Evolutionary conservation across 2,113 vertebrate genomes (phyloP), one percentile per base, ranked within the genome.

Genomic region (Scomber japonicus): DNA sequence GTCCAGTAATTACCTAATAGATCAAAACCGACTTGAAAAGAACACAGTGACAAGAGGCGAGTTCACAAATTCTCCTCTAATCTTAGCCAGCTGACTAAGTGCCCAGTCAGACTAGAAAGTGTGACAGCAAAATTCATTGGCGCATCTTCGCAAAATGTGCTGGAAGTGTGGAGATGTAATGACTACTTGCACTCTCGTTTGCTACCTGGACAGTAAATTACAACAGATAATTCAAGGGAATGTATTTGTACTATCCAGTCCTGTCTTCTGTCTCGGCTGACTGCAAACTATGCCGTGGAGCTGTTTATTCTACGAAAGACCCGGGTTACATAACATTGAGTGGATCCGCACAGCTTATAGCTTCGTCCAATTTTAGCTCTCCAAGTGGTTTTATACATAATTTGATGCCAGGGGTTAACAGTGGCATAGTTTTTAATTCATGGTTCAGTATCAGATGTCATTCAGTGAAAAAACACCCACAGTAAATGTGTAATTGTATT

Each of bases 1-100:
- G 6, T 24, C 45, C 55, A 19, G 59, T 46, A 46, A 57, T 68
- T 56, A 78, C 76, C 75, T 68, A 30, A 81, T 89, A 55, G 80
- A 87, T 89, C 70, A 77, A 75, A 75, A 50, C 46, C 5, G 45
- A 75, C 30, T 71, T 51, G 30, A 55, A 17, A 19, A 31, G 66
- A 78, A 75, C 82, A 56, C 57, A 69, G 50, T 73, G 55, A 71
- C n/a, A 12, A 68, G 57, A 72, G 44, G 40, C 9, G 7, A 40
- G 74, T 40, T 73, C 64, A 16, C 11, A 40, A 65, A 64, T 2
- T 14, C 17, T 65, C 27, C 35, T 48, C 83, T 78, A 83, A 83
- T 78, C 61, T 80, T 46, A 12, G 0, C 9, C 53, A 5, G 1
- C 75, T 71, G 62, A 71, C 53, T 48, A 61, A 71, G 55, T 60